Conservation (phyloP, 2,888 invertebrate genomes). For the Miltochrista miniata region DNA sequence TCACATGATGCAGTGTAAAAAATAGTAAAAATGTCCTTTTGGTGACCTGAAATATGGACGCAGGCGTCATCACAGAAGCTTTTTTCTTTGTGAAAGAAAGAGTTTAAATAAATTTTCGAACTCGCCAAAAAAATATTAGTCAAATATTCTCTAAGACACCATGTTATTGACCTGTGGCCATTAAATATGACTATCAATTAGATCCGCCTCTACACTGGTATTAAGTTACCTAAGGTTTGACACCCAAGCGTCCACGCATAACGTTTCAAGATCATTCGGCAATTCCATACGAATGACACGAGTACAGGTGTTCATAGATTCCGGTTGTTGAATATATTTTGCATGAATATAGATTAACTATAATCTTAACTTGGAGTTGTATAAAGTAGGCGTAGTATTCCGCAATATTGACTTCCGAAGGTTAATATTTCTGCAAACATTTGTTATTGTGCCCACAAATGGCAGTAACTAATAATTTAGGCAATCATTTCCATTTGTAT, state of each 20-base stretch:
- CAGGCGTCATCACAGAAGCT: too few species aligned
- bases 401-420: slow-evolving; percentile 14
- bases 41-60: too few species aligned
- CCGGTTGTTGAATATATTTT: slow-evolving; percentile 16
- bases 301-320: slow-evolving; percentile 25
- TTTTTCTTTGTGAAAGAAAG: too few species aligned
- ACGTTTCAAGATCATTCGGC: slow-evolving; percentile 9
- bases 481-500: neutral
- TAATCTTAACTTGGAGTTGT: neutral
- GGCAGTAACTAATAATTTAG: slow-evolving; percentile 1
- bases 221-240: slow-evolving; percentile 6
- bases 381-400: slow-evolving; percentile 14
- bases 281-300: slow-evolving; percentile 22
- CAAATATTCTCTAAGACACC: slow-evolving; percentile 5
- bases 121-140: too few species aligned
- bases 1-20: too few species aligned
- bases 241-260: slow-evolving; percentile 8
- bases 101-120: too few species aligned
- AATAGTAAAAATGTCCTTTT: too few species aligned
- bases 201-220: slow-evolving; percentile 15
- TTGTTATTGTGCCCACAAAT: slow-evolving; percentile 3
- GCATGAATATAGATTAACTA: neutral
- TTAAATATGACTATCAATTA: slow-evolving; percentile 10
- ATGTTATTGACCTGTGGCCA: slow-evolving; percentile 28
- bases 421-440: slow-evolving; percentile 8